Evolutionary conservation across 30 jellyfish, hydroid and myxozoan genomes (phyloP).

Genomic region (Aurelia aurita): DNA sequence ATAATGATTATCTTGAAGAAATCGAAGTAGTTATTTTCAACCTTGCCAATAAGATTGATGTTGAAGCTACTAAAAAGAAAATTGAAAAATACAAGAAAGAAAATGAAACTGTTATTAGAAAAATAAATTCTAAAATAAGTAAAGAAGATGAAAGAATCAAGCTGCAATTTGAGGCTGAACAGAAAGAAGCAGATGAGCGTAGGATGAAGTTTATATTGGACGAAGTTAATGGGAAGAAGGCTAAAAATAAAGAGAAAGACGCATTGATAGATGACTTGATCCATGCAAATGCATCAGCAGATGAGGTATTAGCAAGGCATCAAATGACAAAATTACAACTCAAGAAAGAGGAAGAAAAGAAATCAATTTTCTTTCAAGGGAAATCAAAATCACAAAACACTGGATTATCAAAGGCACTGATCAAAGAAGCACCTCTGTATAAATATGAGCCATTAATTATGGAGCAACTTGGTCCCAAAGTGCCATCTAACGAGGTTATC

Average conservation of each 20-base stretch:
- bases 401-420: slow-evolving; percentile 27
- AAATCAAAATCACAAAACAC: slow-evolving; percentile 68
- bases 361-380: slow-evolving; percentile 88
- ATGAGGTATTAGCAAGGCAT: slow-evolving; percentile 95
- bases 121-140: slow-evolving; percentile 80
- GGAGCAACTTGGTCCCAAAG: slow-evolving; percentile 76
- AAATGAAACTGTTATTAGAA: slow-evolving; percentile 77
- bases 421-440: slow-evolving; percentile 69
- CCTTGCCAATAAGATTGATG: slow-evolving; percentile 85
- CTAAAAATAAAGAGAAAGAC: slow-evolving; percentile 84
- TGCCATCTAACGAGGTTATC: slow-evolving; percentile 65
- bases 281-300: slow-evolving; percentile 97
- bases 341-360: slow-evolving; percentile 85
- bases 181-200: slow-evolving; percentile 66
- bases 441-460: slow-evolving; percentile 65
- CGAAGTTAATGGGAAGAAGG: slow-evolving; percentile 61
- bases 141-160: slow-evolving; percentile 83
- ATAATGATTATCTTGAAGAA: slow-evolving; percentile 94
- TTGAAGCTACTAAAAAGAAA: slow-evolving; percentile 82
- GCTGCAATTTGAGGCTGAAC: slow-evolving; percentile 71
- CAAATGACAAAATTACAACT: slow-evolving; percentile 56
- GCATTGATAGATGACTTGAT: slow-evolving; percentile 89
- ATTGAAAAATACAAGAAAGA: slow-evolving; percentile 88
- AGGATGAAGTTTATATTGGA: slow-evolving; percentile 45
- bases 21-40: slow-evolving; percentile 83